Base-by-base conservation (phyloP, 2,113 vertebrate genomes). In the Speoplatyrhinus poulsoni region DNA sequence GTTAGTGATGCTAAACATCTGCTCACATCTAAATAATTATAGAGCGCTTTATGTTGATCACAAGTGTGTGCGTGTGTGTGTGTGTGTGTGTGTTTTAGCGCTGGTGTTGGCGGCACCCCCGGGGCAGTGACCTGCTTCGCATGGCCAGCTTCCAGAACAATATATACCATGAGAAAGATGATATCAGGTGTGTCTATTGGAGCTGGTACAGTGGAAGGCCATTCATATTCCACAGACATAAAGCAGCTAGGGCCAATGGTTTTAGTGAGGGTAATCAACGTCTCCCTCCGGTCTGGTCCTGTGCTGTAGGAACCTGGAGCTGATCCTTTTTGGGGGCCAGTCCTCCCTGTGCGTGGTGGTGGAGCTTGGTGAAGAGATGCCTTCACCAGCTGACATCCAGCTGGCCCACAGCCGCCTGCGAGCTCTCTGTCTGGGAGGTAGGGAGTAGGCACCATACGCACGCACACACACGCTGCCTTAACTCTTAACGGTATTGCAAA, bases 121-220 rank as follows among this genome's bases (percentile, higher is more conserved):
- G 82, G 0, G 96, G 96, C 65, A 94, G 95, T 2, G 90, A 96
- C 77, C 93, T 99, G 17, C 91, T 99, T 67, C 90, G 97, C 17
- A 94, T 93, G 41, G 91, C 94, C 52, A 89, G 91, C 71, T 96
- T 98, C 80, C 96, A 96, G 70, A 87, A 93, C 9, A 95, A 95
- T 86, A 98, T 95, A 3, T 95, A 97, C 80, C 95, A 96, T 0
- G 94, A 95, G 90, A 95, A 94, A 3, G 95, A 98, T n/a, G 95
- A 97, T 9, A 77, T 95, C 79, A 95, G 95, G 97, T 98, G 77
- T 80, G 77, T 76, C 13, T 46, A 65, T 32, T 41, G 26, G 26
- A 26, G 26, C 26, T 26, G 26, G 26, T 26, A 3, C 26, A 26
- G 26, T 26, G 7, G 36, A 41, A 41, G 36, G 7, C 36, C 36